Base-by-base conservation (phyloP, 1,140 invertebrate genomes). In the Micrasema longulum region DNA sequence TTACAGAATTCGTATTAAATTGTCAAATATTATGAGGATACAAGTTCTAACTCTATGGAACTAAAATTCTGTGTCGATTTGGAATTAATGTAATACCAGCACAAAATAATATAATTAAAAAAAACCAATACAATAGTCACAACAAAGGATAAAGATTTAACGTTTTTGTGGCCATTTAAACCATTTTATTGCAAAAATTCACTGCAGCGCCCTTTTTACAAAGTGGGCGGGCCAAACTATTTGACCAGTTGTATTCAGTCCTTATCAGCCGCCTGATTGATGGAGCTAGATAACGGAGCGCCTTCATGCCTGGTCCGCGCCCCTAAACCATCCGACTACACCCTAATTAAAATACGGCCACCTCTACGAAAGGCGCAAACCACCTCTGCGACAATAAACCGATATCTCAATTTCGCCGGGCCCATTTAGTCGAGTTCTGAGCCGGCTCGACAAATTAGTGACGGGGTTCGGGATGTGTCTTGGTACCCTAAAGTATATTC, bases 191-290 rank as follows among this genome's bases (percentile, higher is more conserved):
- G n/a, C n/a, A n/a, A n/a, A n/a, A n/a, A n/a, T n/a, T n/a, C n/a
- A n/a, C 38, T n/a, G 38, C 38, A 1, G n/a, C 12, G n/a, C 43
- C 48, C 48, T 52, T 52, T 52, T 20, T 52, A 22, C 48, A 4
- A 11, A 22, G 48, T 23, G 18, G 7, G 16, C 20, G 31, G 55
- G 31, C n/a, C 55, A 22, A 36, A 60, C 55, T 60, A 38, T 60
- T 60, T 60, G 55, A 38, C 55, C 55, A 41, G 55, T 60, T 60
- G 55, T 60, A 60, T 60, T 60, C 55, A 60, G 55, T 60, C 41
- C 60, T 63, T 63, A 63, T 63, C 73, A 23, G 64, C 69, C 60
- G 63, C 43, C 72, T 73, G 72, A 73, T 73, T 73, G 72, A 73
- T 73, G 72, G 68, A 57, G 57, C 52, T 7, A 68, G 72, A 73